Conservation (phyloP, 2,797 vertebrate species). For the Gymnocypris eckloni region DNA sequence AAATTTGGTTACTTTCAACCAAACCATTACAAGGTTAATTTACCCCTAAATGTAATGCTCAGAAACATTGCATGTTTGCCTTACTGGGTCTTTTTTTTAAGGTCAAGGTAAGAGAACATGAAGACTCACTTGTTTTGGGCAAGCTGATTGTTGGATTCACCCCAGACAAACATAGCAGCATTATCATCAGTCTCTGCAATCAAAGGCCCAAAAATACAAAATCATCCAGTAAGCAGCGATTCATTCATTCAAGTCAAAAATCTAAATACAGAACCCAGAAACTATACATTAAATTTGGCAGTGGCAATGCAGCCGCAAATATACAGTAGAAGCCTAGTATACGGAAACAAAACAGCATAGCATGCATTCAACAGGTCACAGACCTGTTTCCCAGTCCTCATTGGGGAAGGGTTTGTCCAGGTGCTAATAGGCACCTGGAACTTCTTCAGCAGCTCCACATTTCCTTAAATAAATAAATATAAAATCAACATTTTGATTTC, state of each 20-base stretch:
- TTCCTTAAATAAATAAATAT: neutral
- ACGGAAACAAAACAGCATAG: neutral
- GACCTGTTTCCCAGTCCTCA: constrained; percentile 88
- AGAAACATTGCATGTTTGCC: neutral
- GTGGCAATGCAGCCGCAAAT: neutral
- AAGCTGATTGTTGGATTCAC: constrained; percentile 43
- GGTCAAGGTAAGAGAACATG: neutral
- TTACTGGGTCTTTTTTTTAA: neutral
- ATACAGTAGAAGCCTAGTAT: neutral
- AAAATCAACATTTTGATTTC: neutral
- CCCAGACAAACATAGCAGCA: constrained; percentile 70
- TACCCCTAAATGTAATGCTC: neutral
- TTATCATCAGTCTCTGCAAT: constrained; percentile 69
- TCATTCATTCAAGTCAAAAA: neutral
- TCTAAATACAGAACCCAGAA: neutral
- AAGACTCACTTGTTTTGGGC: constrained; percentile 59
- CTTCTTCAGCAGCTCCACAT: constrained; percentile 21
- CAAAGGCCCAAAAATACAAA: neutral
- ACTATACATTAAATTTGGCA: neutral
- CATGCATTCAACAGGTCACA: constrained; percentile 6
- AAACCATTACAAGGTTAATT: neutral
- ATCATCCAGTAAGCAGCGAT: neutral
- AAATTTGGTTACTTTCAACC: neutral
- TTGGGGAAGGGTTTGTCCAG: constrained; percentile 76
- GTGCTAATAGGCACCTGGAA: constrained; percentile 74